A percentile compares a stretch with the other conserved stretches of the same genome.
Evolutionary conservation across 1,140 invertebrate genomes (phyloP).

Genomic region (Nylanderia fulva): DNA sequence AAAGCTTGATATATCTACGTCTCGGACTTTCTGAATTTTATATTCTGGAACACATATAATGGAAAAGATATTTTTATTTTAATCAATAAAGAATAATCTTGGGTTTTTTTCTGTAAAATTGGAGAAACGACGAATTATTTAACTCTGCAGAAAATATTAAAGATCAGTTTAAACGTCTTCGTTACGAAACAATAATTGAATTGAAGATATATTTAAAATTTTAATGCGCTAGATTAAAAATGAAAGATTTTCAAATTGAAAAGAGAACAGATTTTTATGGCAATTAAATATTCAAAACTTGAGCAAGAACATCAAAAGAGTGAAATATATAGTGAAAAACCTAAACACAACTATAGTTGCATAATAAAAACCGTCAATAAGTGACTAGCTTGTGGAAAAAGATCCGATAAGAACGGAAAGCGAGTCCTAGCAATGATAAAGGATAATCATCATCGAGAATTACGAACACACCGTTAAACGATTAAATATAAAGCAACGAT

Average conservation of each 20-base stretch:
- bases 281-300: not conserved
- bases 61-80: not conserved
- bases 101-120: not conserved
- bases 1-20: not conserved
- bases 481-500: constrained; percentile 49
- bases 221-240: not conserved
- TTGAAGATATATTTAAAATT: not conserved
- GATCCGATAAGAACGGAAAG: constrained; percentile 9
- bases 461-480: not conserved
- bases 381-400: not conserved
- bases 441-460: not conserved
- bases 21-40: not conserved
- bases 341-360: not conserved
- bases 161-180: not conserved
- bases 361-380: not conserved
- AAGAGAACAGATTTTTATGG: not conserved
- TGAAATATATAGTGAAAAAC: not conserved
- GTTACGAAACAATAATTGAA: not conserved
- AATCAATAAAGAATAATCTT: not conserved
- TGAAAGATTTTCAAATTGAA: not conserved
- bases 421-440: constrained; percentile 11
- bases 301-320: not conserved
- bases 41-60: not conserved
- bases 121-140: not conserved
- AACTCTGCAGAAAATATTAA: not conserved